Conservation (phyloP, 2,113 vertebrate species). For the Corvus hawaiiensis region DNA sequence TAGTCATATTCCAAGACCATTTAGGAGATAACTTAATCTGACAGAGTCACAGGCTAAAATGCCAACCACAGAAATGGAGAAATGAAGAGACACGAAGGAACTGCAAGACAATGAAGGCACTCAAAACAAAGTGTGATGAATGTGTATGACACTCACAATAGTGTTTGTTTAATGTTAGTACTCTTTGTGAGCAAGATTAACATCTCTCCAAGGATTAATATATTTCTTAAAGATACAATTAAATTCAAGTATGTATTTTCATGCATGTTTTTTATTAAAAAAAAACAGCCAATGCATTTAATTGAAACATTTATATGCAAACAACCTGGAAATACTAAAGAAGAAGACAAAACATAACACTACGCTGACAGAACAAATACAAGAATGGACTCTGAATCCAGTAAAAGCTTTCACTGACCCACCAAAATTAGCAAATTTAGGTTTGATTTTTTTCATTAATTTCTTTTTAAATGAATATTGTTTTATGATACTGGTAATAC, state of each 20-base stretch:
- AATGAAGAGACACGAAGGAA: background rate
- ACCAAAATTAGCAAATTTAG: background rate
- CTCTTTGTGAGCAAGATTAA: background rate
- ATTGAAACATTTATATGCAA: background rate
- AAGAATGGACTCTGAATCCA: background rate
- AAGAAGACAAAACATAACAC: background rate
- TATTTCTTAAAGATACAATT: background rate
- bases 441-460: background rate
- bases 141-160: background rate
- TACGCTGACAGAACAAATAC: background rate
- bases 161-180: background rate
- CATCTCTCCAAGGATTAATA: background rate
- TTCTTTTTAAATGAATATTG: background rate
- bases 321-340: background rate
- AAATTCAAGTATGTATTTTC: background rate
- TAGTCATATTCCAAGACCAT: background rate
- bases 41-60: background rate
- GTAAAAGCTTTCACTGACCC: background rate
- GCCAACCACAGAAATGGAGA: background rate
- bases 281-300: background rate
- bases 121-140: background rate
- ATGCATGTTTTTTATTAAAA: background rate
- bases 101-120: background rate
- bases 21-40: background rate
- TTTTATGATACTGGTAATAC: background rate